Percentiles rank a stretch among this genome's conserved stretches.
phyloP scores from a whole-genome alignment of 2,113 vertebrate species.

The Hystrix brachyura region DNA sequence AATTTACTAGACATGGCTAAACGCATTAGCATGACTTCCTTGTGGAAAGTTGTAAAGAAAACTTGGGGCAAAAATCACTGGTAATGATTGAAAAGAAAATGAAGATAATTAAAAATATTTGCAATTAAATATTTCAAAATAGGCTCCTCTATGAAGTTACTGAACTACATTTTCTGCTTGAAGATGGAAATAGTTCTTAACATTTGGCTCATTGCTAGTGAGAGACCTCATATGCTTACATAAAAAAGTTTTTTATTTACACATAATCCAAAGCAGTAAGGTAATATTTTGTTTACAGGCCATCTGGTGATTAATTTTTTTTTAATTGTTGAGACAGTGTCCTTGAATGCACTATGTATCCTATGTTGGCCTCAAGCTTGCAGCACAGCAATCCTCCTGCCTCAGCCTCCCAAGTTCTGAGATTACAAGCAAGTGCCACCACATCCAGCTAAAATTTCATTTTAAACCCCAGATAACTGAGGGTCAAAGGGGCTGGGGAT shows the following conservation, averaged over 20 bases:
- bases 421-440: not conserved
- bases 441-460: not conserved
- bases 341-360: not conserved
- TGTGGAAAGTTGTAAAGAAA: not conserved
- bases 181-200: not conserved
- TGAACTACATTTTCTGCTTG: not conserved
- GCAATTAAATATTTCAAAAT: conserved; percentile 61
- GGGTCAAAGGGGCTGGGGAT: not conserved
- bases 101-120: conserved; percentile 14
- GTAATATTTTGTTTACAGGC: conserved; percentile 19
- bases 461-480: not conserved
- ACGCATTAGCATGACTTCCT: not conserved
- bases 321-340: not conserved
- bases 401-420: not conserved
- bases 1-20: not conserved
- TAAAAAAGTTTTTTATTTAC: not conserved
- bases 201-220: not conserved
- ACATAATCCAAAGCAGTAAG: conserved; percentile 32
- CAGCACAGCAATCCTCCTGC: not conserved
- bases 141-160: not conserved
- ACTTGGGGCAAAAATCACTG: not conserved
- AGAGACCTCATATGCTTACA: not conserved
- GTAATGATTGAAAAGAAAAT: not conserved
- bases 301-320: not conserved
- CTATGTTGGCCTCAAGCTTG: not conserved